Evolutionary conservation across 2,797 vertebrate species (phyloP), one percentile per base, ranked within the genome.

Genomic region (Pseudochirops cupreus): DNA sequence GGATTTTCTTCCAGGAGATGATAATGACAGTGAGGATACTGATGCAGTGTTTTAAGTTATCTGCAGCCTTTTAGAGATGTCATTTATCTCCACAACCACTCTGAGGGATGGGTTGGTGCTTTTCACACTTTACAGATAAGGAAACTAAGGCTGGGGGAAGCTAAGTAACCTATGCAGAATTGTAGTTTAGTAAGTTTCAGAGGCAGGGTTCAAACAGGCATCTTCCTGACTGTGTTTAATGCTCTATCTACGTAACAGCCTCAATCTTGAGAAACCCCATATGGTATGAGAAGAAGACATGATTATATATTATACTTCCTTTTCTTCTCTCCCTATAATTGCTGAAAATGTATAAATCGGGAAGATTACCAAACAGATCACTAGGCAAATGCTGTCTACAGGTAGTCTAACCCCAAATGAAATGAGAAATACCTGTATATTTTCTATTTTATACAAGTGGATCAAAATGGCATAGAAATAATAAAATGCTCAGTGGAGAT

Each of bases 401-500:
- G 9, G 21, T 46, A 26, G 21, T 46, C 9, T 46, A 46, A 39
- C 24, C 9, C 39, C 46, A 9, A 87, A 87, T 26, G 21, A 10
- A 50, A 87, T 26, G 74, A 50, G 24, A 50, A 46, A 50, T 87
- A 46, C 21, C 18, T 24, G 9, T 26, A 46, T 46, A 26, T 87
- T 87, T 46, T 87, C 9, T 50, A 82, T 87, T 87, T 87, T 87
- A 87, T 87, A 87, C 39, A 97, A 95, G 91, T 96, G 92, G 91
- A 95, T 59, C 95, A 91, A 96, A 96, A 58, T 1, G 89, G 46
- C 67, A 91, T 96, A 87, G 74, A 90, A 96, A 91, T 50, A 50
- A 93, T 90, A 56, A 93, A 55, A 57, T 53, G 46, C 57, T 89
- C 74, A n/a, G 11, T 33, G 56, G 82, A 62, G 46, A 91, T 46